Evolutionary conservation across 2,888 invertebrate genomes (phyloP).

Genomic region (Caenorhabditis panamensis): DNA sequence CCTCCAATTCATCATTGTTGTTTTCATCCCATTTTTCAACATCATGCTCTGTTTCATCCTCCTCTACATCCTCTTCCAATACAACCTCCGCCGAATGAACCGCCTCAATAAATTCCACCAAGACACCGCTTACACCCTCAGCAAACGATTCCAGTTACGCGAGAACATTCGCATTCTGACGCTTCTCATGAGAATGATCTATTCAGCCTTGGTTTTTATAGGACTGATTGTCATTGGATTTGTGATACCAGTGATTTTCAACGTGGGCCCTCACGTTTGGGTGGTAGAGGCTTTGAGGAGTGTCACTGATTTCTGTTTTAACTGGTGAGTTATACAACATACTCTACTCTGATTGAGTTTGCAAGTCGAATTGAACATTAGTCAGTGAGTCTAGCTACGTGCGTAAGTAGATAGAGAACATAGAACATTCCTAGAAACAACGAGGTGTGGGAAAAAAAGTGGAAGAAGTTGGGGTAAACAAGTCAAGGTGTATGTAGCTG

Average conservation of each 20-base stretch:
- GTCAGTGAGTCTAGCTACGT: too few species aligned
- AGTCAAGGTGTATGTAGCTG: too few species aligned
- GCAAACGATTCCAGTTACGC: conserved; percentile 39
- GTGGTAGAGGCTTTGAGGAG: not conserved
- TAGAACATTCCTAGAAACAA: too few species aligned
- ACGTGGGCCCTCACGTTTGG: not conserved
- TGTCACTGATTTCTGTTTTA: conserved; percentile 29
- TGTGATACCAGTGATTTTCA: conserved; percentile 21
- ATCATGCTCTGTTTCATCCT: conserved; percentile 20
- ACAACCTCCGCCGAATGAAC: conserved; percentile 23
- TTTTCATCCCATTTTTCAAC: not conserved
- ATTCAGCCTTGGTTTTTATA: conserved; percentile 14
- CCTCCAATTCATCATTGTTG: conserved; percentile 2
- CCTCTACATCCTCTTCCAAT: conserved; percentile 25
- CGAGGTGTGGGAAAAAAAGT: too few species aligned
- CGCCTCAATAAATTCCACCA: conserved; percentile 35
- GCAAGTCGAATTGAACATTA: too few species aligned
- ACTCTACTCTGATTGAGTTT: too few species aligned
- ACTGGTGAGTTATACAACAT: conserved; percentile 23
- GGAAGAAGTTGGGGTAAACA: too few species aligned
- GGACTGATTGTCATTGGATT: conserved; percentile 17
- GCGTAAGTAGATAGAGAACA: too few species aligned
- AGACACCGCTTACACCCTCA: conserved; percentile 31
- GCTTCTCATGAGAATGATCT: conserved; percentile 44
- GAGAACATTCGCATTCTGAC: conserved; percentile 41